Percentiles rank a stretch among this genome's conserved stretches.
Evolutionary conservation across 2,113 vertebrate species (phyloP).

Genomic region (Psilopogon haemacephalus): DNA sequence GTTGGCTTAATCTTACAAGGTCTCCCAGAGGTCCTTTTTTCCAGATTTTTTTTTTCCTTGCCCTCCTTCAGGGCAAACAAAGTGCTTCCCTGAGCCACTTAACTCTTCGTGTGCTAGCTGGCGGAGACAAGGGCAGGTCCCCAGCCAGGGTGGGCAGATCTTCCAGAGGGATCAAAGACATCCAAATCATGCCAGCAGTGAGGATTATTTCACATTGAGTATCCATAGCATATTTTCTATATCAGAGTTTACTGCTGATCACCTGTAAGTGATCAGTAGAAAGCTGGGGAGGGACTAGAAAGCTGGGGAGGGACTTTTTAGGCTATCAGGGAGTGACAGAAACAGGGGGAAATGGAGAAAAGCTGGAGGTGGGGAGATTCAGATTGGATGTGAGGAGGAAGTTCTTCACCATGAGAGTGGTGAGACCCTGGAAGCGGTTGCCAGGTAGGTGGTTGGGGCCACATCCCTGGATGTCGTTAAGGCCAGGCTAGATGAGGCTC

Average conservation of each 20-base stretch:
- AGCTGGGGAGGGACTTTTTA: too few species aligned
- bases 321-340: too few species aligned
- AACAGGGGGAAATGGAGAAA: too few species aligned
- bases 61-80: background rate
- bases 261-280: too few species aligned
- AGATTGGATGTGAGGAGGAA: too few species aligned
- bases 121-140: background rate
- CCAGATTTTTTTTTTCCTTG: background rate
- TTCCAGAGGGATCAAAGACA: background rate
- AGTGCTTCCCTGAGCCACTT: background rate
- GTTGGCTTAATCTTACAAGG: slow-evolving; percentile 34
- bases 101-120: accelerated
- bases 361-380: too few species aligned
- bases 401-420: too few species aligned
- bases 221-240: background rate
- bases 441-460: too few species aligned
- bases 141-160: accelerated
- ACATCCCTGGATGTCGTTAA: too few species aligned
- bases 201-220: background rate
- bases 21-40: slow-evolving; percentile 44
- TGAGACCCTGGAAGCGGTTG: too few species aligned
- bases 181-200: background rate
- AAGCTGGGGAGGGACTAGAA: too few species aligned
- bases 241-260: background rate
- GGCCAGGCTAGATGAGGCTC: too few species aligned